Evolutionary conservation across 2,113 vertebrate genomes (phyloP).

Genomic region (Phaethon lepturus): DNA sequence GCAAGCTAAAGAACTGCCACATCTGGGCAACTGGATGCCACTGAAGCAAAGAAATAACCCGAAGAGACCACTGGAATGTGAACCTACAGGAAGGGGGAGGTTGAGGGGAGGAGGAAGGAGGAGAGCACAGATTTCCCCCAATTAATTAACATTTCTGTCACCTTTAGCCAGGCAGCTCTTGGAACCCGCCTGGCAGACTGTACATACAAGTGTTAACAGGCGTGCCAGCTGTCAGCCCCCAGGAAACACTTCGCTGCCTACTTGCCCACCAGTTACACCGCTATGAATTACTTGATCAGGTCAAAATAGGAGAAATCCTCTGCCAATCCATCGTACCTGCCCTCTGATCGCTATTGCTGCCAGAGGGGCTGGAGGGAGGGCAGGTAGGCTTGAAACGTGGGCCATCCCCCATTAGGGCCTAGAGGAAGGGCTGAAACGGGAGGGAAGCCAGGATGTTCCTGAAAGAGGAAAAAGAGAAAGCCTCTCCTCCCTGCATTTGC

Average conservation of each 20-base stretch:
- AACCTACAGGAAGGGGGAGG: background rate
- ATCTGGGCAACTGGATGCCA: background rate
- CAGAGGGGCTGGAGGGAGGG: background rate
- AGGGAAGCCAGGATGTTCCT: background rate
- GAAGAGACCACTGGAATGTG: background rate
- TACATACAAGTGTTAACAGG: background rate
- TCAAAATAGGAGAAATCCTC: background rate
- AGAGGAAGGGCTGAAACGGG: background rate
- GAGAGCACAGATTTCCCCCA: background rate
- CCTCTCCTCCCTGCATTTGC: background rate
- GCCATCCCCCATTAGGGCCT: background rate
- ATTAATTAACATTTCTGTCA: background rate
- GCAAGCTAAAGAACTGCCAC: background rate
- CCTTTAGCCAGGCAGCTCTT: background rate
- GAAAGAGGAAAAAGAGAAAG: background rate
- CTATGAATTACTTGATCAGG: background rate
- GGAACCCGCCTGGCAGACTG: background rate
- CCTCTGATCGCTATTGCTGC: background rate
- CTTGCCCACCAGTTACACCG: background rate
- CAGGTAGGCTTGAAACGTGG: rapidly evolving
- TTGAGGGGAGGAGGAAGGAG: background rate
- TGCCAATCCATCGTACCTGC: background rate
- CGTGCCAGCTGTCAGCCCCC: background rate
- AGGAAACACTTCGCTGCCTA: background rate
- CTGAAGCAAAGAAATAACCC: background rate